Evolutionary conservation across 2,888 invertebrate species (phyloP).

Genomic region (Sipunculus nudus): DNA sequence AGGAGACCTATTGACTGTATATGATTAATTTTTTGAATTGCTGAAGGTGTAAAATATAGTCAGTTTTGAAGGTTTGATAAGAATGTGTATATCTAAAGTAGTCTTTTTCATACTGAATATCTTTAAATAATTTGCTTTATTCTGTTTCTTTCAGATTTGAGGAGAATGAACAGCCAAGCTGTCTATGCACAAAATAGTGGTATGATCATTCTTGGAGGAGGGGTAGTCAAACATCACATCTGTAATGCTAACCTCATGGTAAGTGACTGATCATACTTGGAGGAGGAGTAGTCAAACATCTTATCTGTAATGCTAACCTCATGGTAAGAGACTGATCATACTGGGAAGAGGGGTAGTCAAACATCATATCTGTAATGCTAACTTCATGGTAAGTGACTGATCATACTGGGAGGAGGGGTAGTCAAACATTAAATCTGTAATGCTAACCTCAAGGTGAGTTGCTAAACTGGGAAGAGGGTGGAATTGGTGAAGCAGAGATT

Average conservation of each 20-base stretch:
- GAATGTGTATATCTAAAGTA: no score
- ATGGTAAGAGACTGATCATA: conserved; percentile 89
- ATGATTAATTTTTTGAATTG: no score
- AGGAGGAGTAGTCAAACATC: background rate
- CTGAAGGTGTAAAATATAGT: no score
- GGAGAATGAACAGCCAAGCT: conserved; percentile 90
- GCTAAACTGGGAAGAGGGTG: no score
- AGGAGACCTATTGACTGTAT: no score
- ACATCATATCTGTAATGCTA: conserved; percentile 97
- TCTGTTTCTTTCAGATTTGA: conserved; percentile 74
- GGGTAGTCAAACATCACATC: conserved; percentile 98
- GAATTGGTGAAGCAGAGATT: no score
- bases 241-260: conserved; percentile 99
- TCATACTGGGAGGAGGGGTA: no score
- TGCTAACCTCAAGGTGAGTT: conserved; percentile 86
- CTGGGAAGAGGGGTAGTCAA: conserved; percentile 94
- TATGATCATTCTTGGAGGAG: conserved; percentile 95
- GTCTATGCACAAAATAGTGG: conserved; percentile 93
- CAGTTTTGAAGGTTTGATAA: no score
- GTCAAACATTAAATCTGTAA: conserved; percentile 97
- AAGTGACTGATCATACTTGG: conserved; percentile 44
- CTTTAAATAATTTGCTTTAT: no score
- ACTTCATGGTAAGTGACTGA: conserved; percentile 80
- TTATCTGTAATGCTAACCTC: conserved; percentile 76
- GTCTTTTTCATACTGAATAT: no score